Evolutionary conservation across 2,113 vertebrate genomes (phyloP).

Genomic region (Bubo bubo): DNA sequence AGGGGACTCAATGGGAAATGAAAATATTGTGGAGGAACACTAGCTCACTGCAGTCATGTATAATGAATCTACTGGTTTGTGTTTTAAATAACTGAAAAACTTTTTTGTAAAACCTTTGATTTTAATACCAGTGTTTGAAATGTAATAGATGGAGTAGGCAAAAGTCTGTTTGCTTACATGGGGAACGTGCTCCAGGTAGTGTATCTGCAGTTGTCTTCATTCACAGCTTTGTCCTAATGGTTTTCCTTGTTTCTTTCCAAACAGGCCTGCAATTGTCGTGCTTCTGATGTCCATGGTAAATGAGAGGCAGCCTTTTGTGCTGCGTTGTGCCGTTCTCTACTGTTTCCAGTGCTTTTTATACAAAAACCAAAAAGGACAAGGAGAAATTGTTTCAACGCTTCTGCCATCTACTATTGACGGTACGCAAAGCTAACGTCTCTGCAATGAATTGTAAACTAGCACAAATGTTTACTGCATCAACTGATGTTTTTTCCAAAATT

Average conservation of each 20-base stretch:
- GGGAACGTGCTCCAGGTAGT: accelerated
- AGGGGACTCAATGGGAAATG: background rate
- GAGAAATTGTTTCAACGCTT: slow-evolving; percentile 93
- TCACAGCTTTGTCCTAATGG: background rate
- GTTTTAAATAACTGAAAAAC: background rate
- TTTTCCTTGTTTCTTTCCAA: background rate
- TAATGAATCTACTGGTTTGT: background rate
- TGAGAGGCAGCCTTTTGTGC: slow-evolving; percentile 93
- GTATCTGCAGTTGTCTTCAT: accelerated
- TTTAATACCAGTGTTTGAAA: background rate
- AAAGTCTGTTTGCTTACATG: too few species aligned
- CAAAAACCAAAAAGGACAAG: slow-evolving; percentile 96
- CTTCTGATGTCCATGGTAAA: slow-evolving; percentile 99
- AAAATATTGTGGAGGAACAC: accelerated
- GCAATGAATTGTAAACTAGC: background rate
- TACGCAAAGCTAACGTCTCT: slow-evolving; percentile 22
- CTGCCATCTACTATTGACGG: slow-evolving; percentile 97
- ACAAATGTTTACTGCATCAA: background rate
- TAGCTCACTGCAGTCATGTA: accelerated
- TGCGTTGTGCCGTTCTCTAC: slow-evolving; percentile 96
- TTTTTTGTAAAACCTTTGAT: too few species aligned
- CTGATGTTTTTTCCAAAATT: accelerated
- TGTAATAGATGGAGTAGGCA: background rate
- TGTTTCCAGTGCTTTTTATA: slow-evolving; percentile 99
- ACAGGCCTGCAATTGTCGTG: slow-evolving; percentile 94